Percentiles rank a stretch among this genome's conserved stretches.
Evolutionary conservation across 2,888 invertebrate genomes (phyloP).

Genomic region (Caenorhabditis auriculariae): DNA sequence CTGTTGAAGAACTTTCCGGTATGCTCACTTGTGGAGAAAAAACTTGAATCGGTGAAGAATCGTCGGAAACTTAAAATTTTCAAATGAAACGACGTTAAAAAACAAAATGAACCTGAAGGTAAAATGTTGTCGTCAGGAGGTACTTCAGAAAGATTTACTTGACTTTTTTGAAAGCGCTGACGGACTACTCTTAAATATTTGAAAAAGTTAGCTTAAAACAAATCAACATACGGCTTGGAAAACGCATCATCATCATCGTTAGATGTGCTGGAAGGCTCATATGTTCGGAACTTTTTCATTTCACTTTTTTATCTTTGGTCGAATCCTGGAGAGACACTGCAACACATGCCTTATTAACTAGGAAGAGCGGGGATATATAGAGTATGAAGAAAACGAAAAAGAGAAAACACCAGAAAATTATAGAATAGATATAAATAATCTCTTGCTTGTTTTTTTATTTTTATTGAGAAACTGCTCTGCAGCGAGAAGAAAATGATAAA

Average conservation of each 20-base stretch:
- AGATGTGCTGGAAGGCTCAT: no score
- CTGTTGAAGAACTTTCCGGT: conserved; percentile 41
- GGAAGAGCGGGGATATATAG: no score
- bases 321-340: no score
- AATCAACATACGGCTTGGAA: conserved; percentile 42
- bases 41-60: conserved; percentile 17
- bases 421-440: no score
- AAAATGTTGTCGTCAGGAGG: conserved; percentile 18
- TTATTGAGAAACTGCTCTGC: no score
- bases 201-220: not conserved
- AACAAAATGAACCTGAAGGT: conserved; percentile 16
- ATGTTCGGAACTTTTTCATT: no score
- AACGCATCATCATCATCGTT: conserved; percentile 39
- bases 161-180: conserved; percentile 18
- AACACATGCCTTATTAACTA: no score
- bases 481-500: no score
- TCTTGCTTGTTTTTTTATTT: no score
- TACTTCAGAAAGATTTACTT: conserved; percentile 1
- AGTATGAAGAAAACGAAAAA: no score
- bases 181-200: conserved; percentile 16
- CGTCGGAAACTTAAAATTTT: not conserved
- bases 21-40: conserved; percentile 44
- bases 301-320: no score
- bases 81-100: not conserved
- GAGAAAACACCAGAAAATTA: no score